A percentile compares a stretch with the other conserved stretches of the same genome.
Evolutionary conservation across 2,797 vertebrate genomes (phyloP).

Genomic region (Brotula barbata): DNA sequence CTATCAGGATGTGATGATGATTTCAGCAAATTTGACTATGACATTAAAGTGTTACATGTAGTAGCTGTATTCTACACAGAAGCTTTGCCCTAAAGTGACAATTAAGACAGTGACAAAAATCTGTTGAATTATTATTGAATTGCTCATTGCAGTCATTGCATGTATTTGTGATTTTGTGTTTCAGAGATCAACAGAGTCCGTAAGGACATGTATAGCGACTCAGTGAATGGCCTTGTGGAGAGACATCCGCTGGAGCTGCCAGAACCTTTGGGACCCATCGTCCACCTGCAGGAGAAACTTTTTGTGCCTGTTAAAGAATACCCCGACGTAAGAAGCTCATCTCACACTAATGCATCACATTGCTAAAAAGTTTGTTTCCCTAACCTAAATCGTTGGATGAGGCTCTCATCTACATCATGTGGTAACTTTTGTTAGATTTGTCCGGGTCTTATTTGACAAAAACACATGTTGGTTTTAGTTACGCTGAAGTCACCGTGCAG

Average conservation of each 20-base stretch:
- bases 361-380: not conserved
- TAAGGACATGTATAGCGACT: constrained; percentile 87
- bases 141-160: constrained; percentile 35
- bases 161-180: constrained; percentile 49
- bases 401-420: not conserved
- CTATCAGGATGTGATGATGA: too few relatives aligned
- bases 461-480: too few relatives aligned
- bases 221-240: constrained; percentile 83
- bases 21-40: too few relatives aligned
- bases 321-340: constrained; percentile 79
- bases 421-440: too few relatives aligned
- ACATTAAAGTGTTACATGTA: too few relatives aligned
- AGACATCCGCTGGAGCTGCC: constrained; percentile 84
- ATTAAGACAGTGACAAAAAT: constrained; percentile 39
- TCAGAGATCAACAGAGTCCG: constrained; percentile 87
- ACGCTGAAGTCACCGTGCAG: too few relatives aligned
- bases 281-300: constrained; percentile 86
- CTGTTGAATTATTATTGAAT: constrained; percentile 3
- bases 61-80: constrained; percentile 57
- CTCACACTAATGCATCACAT: not conserved
- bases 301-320: constrained; percentile 87
- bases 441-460: too few relatives aligned
- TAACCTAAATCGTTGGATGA: not conserved
- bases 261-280: constrained; percentile 79
- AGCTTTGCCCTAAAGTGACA: constrained; percentile 43